These are phyloP conservation scores for Bombycilla garrulus DNA, from an alignment of 2,113 vertebrate genomes.

Conservation along the genomic window DNA sequence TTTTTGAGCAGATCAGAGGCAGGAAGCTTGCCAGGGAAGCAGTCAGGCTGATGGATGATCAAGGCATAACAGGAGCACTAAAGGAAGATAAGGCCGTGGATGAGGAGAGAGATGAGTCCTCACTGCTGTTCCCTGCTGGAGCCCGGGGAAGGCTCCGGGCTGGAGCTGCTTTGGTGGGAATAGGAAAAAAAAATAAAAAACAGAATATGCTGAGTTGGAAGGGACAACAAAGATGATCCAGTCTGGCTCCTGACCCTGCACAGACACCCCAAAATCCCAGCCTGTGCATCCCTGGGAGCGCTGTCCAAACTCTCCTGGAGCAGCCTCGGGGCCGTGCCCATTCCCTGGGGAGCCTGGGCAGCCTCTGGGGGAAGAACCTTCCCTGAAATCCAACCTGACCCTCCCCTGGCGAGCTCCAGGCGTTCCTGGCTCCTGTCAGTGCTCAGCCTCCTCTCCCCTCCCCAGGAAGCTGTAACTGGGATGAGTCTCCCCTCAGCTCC, in stretches of 20 bases:
- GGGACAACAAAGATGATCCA: neutral
- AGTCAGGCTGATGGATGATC: slow-evolving; percentile 33
- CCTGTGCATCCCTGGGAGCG: fast-evolving
- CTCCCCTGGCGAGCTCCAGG: neutral
- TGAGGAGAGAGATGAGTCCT: neutral
- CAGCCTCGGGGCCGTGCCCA: fast-evolving
- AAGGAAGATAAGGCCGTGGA: neutral
- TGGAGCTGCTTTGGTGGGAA: neutral
- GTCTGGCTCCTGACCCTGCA: neutral
- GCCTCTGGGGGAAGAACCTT: neutral
- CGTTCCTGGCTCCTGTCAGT: neutral
- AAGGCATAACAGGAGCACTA: neutral
- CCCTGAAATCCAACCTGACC: fast-evolving
- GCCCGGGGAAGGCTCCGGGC: neutral
- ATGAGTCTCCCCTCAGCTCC: neutral
- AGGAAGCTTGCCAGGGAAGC: slow-evolving; percentile 26
- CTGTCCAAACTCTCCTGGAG: fast-evolving
- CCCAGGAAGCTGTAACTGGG: neutral
- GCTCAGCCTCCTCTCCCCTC: neutral
- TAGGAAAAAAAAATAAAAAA: fast-evolving
- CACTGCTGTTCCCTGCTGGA: neutral
- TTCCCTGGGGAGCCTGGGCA: neutral
- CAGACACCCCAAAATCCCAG: neutral
- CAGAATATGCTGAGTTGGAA: neutral
- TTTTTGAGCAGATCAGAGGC: neutral